Evolutionary conservation across 1,140 invertebrate genomes (phyloP).

Genomic region (Aphis gossypii): DNA sequence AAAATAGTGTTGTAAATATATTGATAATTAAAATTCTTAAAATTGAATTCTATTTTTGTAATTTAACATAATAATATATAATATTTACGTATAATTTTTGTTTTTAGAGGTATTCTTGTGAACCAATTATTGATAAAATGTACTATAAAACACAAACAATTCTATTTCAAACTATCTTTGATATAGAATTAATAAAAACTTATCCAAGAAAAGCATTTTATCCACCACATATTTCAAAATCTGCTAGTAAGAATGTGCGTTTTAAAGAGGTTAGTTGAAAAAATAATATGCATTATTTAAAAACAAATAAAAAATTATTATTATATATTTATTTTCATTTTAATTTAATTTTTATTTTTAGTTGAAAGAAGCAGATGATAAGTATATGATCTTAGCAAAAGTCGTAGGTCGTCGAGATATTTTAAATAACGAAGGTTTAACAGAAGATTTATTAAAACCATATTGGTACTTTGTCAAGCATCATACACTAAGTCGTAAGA

Average conservation of each 20-base stretch:
- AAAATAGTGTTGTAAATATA: too few relatives aligned
- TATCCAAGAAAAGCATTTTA: slow-evolving; percentile 51
- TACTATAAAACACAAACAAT: slow-evolving; percentile 51
- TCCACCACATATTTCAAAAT: slow-evolving; percentile 30
- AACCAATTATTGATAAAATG: slow-evolving; percentile 37
- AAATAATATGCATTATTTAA: not conserved
- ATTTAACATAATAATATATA: not conserved
- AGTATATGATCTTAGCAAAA: slow-evolving; percentile 37
- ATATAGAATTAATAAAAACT: slow-evolving; percentile 36
- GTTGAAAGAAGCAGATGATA: slow-evolving; percentile 41
- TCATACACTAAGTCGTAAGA: slow-evolving; percentile 53
- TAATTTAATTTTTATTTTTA: not conserved
- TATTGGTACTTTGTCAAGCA: slow-evolving; percentile 53
- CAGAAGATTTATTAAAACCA: slow-evolving; percentile 50
- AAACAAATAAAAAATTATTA: not conserved
- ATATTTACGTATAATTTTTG: not conserved
- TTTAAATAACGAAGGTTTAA: not conserved
- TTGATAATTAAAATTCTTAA: too few relatives aligned
- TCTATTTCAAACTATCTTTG: slow-evolving; percentile 42
- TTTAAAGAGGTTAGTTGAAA: slow-evolving; percentile 32
- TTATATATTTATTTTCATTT: not conserved
- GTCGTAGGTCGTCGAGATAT: slow-evolving; percentile 7
- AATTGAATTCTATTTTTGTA: not conserved
- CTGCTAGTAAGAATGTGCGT: not conserved
- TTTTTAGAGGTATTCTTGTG: slow-evolving; percentile 30